Percentiles rank a stretch among this genome's conserved stretches.
Evolutionary conservation across 2,888 invertebrate genomes (phyloP).

Genomic region (Drosophila emarginata): DNA sequence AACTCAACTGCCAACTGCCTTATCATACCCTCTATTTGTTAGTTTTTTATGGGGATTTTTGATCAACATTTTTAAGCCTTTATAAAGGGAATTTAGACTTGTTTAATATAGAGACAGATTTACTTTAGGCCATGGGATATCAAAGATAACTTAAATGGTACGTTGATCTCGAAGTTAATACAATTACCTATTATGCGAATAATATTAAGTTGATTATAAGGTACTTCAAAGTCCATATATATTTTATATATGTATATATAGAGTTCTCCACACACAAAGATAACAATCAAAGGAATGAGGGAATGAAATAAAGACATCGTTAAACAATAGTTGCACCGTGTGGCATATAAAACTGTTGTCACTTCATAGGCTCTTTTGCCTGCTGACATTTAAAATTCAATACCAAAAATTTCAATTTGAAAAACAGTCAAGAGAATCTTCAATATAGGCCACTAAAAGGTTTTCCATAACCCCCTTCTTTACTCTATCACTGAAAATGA

Average conservation of each 20-base stretch:
- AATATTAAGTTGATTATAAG: background rate
- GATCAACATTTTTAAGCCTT: too few species aligned
- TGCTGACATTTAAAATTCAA: slow-evolving; percentile 55
- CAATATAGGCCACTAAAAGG: slow-evolving; percentile 52
- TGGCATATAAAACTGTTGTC: slow-evolving; percentile 70
- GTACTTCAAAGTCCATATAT: background rate
- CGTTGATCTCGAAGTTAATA: too few species aligned
- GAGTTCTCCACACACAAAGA: slow-evolving; percentile 8
- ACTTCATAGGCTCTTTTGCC: slow-evolving; percentile 46
- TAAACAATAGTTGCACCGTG: slow-evolving; percentile 51
- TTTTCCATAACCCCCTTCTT: slow-evolving; percentile 22
- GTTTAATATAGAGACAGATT: background rate
- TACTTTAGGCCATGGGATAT: background rate
- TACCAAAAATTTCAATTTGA: slow-evolving; percentile 46
- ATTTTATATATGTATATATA: background rate
- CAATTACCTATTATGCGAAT: too few species aligned
- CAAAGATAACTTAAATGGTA: too few species aligned
- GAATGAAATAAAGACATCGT: slow-evolving; percentile 5
- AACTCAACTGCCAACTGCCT: slow-evolving; percentile 19
- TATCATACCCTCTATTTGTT: background rate
- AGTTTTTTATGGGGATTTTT: too few species aligned
- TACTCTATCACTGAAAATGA: slow-evolving; percentile 30
- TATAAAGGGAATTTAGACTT: too few species aligned
- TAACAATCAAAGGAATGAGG: slow-evolving; percentile 39
- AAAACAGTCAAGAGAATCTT: slow-evolving; percentile 18